Base-by-base conservation (phyloP, 2,888 invertebrate species). In the Schizotus pectinicornis region DNA sequence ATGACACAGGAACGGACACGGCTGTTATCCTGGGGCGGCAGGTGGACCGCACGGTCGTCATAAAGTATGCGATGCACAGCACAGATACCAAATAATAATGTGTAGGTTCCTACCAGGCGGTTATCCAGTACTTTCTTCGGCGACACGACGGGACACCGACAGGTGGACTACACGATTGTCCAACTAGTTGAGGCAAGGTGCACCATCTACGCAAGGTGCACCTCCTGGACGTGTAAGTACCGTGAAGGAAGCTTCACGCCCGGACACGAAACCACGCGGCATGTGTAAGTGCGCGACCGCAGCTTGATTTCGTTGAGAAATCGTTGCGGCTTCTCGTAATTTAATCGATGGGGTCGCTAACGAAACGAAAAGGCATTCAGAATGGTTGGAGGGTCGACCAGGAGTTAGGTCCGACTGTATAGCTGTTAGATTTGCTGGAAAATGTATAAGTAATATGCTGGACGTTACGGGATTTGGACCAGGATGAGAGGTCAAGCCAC, bases 11-110 rank as follows among this genome's bases (percentile, higher is more conserved):
- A 51, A 58, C 61, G 58, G 61, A 56, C 62, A 52, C 62, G 64
- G 62, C 61, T 62, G 65, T 61, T 62, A 56, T 62, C 64, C 64
- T 62, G 62, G 61, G 61, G 58, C 61, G 64, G 70, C 70, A 70
- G 70, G 68, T 70, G 70, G 54, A 57, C 59, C 67, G 53, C 65
- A 65, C 65, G 64, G 61, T 63, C 60, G 60, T 65, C 67, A 64
- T 67, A 67, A 70, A 70, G 66, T 65, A 67, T 67, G 66, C 65
- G 67, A 67, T 67, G 61, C 56, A 57, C 56, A 56, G 53, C 48
- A 62, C 47, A 59, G 62, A 62, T 62, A 62, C 46, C 62, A 46
- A 56, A 54, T 58, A 43, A 43, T 53, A 62, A 62, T 62, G 62
- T 62, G 56, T 62, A 62, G 62, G 62, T 62, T 59, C 55, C 62